Percentiles rank a stretch among this genome's conserved stretches.
Conservation (phyloP, 2,888 invertebrate genomes). For the Syritta pipiens region DNA sequence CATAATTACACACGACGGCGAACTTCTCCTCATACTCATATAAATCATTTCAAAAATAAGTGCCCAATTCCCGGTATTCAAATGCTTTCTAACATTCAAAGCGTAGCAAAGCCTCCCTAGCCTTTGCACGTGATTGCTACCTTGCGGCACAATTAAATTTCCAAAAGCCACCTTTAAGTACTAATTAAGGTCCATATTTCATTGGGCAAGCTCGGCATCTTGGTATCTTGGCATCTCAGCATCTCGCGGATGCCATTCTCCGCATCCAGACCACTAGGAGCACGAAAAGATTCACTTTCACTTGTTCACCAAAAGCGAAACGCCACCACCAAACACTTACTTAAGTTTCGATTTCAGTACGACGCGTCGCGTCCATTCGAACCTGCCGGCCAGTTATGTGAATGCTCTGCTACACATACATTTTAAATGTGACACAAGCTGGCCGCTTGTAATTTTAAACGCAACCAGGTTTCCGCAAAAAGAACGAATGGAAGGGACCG, state of each 20-base stretch:
- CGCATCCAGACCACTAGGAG: too few relatives aligned
- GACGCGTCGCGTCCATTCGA: too few relatives aligned
- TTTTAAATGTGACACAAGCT: slow-evolving; percentile 36
- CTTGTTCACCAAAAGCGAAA: slow-evolving; percentile 40
- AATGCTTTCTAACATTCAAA: neutral
- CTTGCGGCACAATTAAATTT: slow-evolving; percentile 16
- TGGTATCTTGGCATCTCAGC: too few relatives aligned
- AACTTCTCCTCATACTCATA: neutral
- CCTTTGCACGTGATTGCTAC: neutral
- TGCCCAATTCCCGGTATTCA: neutral
- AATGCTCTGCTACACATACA: slow-evolving; percentile 25
- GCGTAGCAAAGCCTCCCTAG: neutral
- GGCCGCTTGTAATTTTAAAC: slow-evolving; percentile 31
- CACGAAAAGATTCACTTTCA: slow-evolving; percentile 40
- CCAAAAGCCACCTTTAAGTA: slow-evolving; percentile 3
- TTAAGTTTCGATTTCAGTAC: slow-evolving; percentile 42
- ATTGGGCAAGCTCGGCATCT: too few relatives aligned
- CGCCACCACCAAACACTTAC: slow-evolving; percentile 7
- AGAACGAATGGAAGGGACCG: slow-evolving; percentile 13
- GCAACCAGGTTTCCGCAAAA: slow-evolving; percentile 39
- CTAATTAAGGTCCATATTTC: slow-evolving; percentile 23
- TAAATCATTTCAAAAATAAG: neutral
- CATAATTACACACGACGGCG: neutral
- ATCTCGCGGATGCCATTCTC: too few relatives aligned
- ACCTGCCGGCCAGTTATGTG: slow-evolving; percentile 13